These are phyloP conservation scores for Terrapene triunguis DNA, from an alignment of 2,113 vertebrate genomes.

Conservation along the genomic window DNA sequence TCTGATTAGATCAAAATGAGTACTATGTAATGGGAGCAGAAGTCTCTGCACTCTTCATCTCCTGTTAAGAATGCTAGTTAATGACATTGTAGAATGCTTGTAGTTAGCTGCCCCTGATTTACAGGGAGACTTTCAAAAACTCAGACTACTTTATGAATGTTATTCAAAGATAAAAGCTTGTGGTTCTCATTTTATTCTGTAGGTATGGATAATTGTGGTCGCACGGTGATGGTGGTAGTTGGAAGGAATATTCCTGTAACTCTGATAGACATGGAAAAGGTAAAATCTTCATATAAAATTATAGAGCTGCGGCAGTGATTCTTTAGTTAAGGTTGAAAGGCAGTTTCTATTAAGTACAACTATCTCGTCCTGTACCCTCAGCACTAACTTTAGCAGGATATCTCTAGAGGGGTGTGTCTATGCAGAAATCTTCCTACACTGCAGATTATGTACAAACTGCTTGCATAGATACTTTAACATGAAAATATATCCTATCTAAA, in stretches of 20 bases:
- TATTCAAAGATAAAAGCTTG: neutral
- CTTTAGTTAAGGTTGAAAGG: neutral
- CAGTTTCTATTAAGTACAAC: neutral
- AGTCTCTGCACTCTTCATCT: neutral
- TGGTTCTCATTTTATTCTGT: conserved; percentile 24
- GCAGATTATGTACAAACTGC: neutral
- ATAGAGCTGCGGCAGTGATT: neutral
- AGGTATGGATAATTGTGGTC: conserved; percentile 94
- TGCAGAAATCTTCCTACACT: neutral
- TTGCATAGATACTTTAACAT: neutral
- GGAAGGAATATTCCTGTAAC: conserved; percentile 97
- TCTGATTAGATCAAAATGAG: neutral
- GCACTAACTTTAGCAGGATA: neutral
- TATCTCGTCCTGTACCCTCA: neutral
- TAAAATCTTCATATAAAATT: conserved; percentile 64
- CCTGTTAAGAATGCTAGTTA: neutral
- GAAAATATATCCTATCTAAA: neutral
- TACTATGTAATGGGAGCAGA: neutral
- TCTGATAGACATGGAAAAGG: conserved; percentile 96
- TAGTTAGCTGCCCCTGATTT: neutral
- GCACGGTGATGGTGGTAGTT: conserved; percentile 95
- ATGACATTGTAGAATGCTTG: neutral
- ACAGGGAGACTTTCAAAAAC: neutral
- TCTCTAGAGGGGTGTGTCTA: neutral
- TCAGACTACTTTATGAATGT: neutral